These are phyloP conservation scores for Meganola albula DNA, from an alignment of 2,888 invertebrate genomes.

Conservation along the genomic window DNA sequence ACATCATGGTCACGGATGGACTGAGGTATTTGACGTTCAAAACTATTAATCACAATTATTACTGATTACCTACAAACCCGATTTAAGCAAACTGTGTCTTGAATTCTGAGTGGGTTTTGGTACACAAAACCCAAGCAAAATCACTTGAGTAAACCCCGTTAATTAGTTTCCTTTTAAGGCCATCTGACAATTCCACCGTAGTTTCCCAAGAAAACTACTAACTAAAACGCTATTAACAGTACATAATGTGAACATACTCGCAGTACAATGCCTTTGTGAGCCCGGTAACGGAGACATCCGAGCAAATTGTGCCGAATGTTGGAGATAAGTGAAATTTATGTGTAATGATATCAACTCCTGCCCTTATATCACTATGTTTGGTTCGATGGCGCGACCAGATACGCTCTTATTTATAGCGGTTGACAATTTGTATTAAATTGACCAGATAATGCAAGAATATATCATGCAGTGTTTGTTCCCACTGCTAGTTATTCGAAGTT, in stretches of 20 bases:
- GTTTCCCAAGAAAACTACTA: constrained; percentile 27
- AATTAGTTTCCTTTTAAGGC: too few species aligned
- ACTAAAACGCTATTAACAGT: constrained; percentile 25
- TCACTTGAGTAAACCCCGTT: too few species aligned
- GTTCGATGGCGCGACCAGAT: constrained; percentile 54
- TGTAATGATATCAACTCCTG: constrained; percentile 64
- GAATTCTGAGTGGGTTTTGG: too few species aligned
- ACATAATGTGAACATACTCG: constrained; percentile 23
- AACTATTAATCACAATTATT: too few species aligned
- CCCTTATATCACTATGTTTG: constrained; percentile 62
- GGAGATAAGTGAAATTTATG: constrained; percentile 68
- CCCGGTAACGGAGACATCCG: constrained; percentile 31
- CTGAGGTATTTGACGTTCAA: too few species aligned
- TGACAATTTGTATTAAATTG: constrained; percentile 51
- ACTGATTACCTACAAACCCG: too few species aligned
- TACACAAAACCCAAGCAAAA: too few species aligned
- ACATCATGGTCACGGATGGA: too few species aligned
- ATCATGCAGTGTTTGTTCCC: constrained; percentile 27
- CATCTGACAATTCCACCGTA: constrained; percentile 25
- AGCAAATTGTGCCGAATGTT: constrained; percentile 60
- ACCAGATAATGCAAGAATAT: constrained; percentile 40
- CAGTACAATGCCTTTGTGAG: constrained; percentile 22
- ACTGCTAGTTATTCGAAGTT: constrained; percentile 18
- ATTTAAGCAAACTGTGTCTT: too few species aligned
- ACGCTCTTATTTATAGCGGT: constrained; percentile 49